Percentiles rank a stretch among this genome's conserved stretches.
These are phyloP conservation scores for Leptopilina syphax DNA, from an alignment of 2,888 invertebrate species.

Conservation along the genomic window DNA sequence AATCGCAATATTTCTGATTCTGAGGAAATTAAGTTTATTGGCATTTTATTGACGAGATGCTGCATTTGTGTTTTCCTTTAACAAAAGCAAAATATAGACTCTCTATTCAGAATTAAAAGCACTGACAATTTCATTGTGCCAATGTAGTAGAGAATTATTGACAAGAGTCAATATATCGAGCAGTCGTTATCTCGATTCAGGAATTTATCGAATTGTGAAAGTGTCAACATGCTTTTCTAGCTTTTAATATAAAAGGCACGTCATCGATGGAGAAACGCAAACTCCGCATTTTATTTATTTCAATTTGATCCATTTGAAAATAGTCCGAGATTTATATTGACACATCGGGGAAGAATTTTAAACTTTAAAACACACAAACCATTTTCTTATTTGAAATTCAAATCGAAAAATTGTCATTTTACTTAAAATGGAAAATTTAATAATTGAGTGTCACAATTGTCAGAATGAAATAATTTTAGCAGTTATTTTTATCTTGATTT, in stretches of 20 bases:
- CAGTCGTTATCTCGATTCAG: constrained; percentile 34
- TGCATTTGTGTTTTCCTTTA: neutral
- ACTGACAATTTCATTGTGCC: constrained; percentile 17
- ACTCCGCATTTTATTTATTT: neutral
- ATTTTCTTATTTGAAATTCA: too few species aligned
- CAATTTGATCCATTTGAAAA: too few species aligned
- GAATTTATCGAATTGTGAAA: constrained; percentile 23
- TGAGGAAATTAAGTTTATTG: constrained; percentile 16
- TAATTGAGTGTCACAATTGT: too few species aligned
- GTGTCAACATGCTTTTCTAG: neutral
- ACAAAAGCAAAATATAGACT: neutral
- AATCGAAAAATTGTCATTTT: too few species aligned
- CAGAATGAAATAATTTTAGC: too few species aligned
- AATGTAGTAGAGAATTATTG: constrained; percentile 16
- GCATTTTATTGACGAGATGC: constrained; percentile 17
- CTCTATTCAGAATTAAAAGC: constrained; percentile 13
- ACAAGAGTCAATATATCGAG: constrained; percentile 29
- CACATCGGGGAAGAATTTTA: too few species aligned
- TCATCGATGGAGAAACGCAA: neutral
- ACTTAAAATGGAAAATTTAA: too few species aligned
- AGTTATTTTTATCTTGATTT: too few species aligned
- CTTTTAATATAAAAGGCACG: neutral
- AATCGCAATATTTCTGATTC: neutral
- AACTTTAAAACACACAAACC: too few species aligned
- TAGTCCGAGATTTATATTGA: too few species aligned